Conservation (phyloP, 1,140 invertebrate genomes). For the Leptinotarsa lineolata region DNA sequence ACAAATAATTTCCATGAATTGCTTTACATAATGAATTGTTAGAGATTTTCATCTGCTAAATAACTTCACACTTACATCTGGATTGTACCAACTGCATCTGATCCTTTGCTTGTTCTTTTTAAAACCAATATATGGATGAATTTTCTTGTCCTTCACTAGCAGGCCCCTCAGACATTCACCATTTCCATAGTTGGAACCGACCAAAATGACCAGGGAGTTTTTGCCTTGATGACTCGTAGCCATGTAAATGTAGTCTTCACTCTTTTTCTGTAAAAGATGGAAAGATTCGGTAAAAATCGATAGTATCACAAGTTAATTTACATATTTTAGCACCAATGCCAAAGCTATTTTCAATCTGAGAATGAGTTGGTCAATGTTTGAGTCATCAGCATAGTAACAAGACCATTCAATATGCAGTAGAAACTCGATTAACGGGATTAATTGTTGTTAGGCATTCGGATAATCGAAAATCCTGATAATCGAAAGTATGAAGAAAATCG, state of each 20-base stretch:
- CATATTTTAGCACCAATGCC: no score
- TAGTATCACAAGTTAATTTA: no score
- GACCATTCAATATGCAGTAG: no score
- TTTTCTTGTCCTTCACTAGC: constrained; percentile 57
- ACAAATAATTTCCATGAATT: constrained; percentile 35
- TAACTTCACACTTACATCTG: constrained; percentile 58
- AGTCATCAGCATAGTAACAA: no score
- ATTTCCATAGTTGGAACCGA: constrained; percentile 64
- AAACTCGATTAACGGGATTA: no score
- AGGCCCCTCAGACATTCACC: constrained; percentile 62
- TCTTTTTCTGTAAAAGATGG: constrained; percentile 58
- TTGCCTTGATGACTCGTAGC: constrained; percentile 60
- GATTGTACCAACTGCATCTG: constrained; percentile 66
- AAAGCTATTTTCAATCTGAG: no score
- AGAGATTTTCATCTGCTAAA: neutral
- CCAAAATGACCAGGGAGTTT: constrained; percentile 62
- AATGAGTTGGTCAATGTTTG: no score
- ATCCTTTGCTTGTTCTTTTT: constrained; percentile 69
- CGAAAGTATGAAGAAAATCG: no score
- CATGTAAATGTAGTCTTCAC: constrained; percentile 69
- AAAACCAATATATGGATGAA: constrained; percentile 62
- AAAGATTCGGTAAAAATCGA: no score
- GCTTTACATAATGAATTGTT: constrained; percentile 8
- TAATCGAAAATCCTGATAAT: no score
- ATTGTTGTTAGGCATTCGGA: no score